Base-by-base conservation (phyloP, 2,797 vertebrate genomes). In the Glossophaga mutica region DNA sequence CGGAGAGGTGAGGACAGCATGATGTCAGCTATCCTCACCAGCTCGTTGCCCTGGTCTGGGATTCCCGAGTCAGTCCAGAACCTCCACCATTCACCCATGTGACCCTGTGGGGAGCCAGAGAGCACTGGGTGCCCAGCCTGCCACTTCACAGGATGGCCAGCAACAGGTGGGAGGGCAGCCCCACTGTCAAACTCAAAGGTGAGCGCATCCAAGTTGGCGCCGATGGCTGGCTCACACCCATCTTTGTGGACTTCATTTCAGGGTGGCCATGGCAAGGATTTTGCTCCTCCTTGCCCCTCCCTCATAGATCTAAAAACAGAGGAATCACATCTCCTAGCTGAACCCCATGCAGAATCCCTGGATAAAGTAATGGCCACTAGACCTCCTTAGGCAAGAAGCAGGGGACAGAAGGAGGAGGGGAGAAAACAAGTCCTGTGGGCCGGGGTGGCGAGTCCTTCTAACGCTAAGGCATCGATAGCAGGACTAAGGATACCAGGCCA, bases 81-180 rank as follows among this genome's bases (percentile, higher is more conserved):
- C 22, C 14, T 24, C 2, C 22, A 18, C 0, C 0, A 5, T 10
- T 37, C 59, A 11, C 26, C 9, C 37, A 5, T 1, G 0, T 4
- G n/a, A 52, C 57, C 14, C 65, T 32, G 3, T 0, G 14, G 0
- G 7, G 37, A n/a, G 50, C 46, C 68, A 26, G 4, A 2, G 7
- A 3, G 29, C 50, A 15, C 10, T 12, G 15, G 34, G 22, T 0
- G 11, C 29, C 21, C 46, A 6, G 26, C 39, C 18, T 1, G 78
- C 32, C 0, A 1, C 85, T 26, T 34, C 0, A 0, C 3, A 48
- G 55, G 7, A 6, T 4, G 0, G 0, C 55, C 39, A 68, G 42
- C 0, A 9, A 52, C 48, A 14, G 0, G 4, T 7, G 50, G 78
- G 52, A 16, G 74, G 37, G 55, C 14, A 32, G 16, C 11, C n/a